Evolutionary conservation across 2,113 vertebrate species (phyloP).

Genomic region (Oreochromis tanganicae): DNA sequence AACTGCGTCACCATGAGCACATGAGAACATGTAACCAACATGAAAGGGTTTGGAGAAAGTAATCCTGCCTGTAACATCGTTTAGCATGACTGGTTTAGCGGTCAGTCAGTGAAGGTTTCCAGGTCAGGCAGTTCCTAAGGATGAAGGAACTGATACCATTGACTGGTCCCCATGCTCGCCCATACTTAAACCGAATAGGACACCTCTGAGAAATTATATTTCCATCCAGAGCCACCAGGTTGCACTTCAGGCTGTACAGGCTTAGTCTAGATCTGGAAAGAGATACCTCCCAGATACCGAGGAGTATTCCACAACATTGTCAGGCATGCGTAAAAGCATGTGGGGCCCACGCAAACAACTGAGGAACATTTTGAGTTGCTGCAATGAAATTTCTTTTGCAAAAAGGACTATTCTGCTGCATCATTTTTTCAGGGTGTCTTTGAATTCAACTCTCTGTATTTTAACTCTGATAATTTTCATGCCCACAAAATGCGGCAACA

Average conservation of each 20-base stretch:
- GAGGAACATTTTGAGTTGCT: not conserved
- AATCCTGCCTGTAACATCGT: not conserved
- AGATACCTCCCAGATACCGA: not conserved
- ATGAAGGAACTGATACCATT: not conserved
- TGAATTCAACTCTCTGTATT: not conserved
- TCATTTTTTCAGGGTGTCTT: not conserved
- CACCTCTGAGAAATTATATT: fast-evolving
- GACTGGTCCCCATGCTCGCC: not conserved
- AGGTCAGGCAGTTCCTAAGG: fast-evolving
- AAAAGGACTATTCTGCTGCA: not conserved
- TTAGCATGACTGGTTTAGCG: not conserved
- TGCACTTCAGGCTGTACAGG: not conserved
- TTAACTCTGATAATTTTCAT: not conserved
- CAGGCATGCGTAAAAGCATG: not conserved
- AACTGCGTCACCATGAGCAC: not conserved
- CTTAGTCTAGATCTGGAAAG: fast-evolving
- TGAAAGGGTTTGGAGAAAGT: not conserved
- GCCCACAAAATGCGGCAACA: not conserved
- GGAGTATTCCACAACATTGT: not conserved
- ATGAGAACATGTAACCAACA: not conserved
- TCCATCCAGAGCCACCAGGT: not conserved
- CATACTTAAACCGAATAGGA: not conserved
- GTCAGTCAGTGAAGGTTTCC: not conserved
- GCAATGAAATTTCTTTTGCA: not conserved
- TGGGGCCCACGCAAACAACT: not conserved